phyloP scores from a whole-genome alignment of 2,113 vertebrate genomes.

The Ceuthmochares aereus region DNA sequence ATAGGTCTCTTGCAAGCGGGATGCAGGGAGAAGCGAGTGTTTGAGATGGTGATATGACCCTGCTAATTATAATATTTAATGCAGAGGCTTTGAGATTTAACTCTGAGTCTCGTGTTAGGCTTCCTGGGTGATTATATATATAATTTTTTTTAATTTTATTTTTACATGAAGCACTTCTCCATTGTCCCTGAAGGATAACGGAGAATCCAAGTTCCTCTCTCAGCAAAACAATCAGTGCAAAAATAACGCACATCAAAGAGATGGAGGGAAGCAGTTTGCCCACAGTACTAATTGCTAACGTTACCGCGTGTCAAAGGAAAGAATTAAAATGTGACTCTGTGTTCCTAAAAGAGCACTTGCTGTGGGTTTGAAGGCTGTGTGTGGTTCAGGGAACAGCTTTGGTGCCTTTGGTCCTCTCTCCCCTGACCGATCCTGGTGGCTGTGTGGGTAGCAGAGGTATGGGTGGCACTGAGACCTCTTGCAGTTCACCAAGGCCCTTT shows the following conservation, averaged over 20 bases:
- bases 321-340: not conserved
- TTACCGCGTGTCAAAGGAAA: not conserved
- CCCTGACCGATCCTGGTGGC: accelerated
- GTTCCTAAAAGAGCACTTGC: not conserved
- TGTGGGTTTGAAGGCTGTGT: not conserved
- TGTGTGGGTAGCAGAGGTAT: not conserved
- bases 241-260: constrained; percentile 47
- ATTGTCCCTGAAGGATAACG: not conserved
- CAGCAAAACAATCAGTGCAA: constrained; percentile 45
- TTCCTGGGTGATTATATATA: not conserved
- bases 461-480: not conserved
- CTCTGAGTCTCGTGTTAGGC: not conserved
- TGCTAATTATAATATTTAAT: not conserved
- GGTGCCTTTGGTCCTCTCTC: not conserved
- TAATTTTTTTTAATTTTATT: not conserved
- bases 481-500: not conserved
- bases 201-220: not conserved
- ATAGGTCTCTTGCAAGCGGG: not conserved
- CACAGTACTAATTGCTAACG: not conserved
- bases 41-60: not conserved
- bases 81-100: not conserved
- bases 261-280: not conserved
- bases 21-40: not conserved
- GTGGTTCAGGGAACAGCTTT: not conserved
- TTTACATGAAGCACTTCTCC: not conserved